These are phyloP conservation scores for Lates calcarifer DNA, from an alignment of 2,113 vertebrate genomes.

Conservation along the genomic window DNA sequence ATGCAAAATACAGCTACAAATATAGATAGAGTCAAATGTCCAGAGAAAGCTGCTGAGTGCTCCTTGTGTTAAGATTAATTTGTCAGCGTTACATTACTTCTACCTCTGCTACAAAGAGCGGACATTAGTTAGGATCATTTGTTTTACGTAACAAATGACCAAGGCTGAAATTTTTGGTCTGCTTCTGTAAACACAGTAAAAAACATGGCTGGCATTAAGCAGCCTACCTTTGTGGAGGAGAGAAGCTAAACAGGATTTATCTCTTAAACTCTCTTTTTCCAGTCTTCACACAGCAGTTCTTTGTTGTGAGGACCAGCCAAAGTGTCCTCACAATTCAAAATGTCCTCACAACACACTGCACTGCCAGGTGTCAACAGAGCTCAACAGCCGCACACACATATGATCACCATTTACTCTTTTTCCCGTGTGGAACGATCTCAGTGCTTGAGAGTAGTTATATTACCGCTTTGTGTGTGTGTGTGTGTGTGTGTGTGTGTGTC, in stretches of 20 bases:
- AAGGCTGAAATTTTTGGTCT: too few relatives aligned
- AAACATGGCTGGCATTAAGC: too few relatives aligned
- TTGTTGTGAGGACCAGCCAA: not conserved
- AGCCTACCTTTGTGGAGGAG: too few relatives aligned
- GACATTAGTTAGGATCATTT: not conserved
- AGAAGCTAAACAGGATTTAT: too few relatives aligned
- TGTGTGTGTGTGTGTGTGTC: conserved; percentile 33
- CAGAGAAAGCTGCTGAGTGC: not conserved
- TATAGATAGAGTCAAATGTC: too few relatives aligned
- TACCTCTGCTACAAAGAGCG: not conserved
- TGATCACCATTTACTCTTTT: conserved; percentile 28
- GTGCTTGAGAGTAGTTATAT: conserved; percentile 42
- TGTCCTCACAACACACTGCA: not conserved
- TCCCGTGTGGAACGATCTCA: conserved; percentile 20
- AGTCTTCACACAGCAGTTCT: not conserved
- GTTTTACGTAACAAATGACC: too few relatives aligned
- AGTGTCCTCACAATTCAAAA: too few relatives aligned
- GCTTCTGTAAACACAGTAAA: too few relatives aligned
- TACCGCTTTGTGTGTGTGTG: conserved; percentile 23
- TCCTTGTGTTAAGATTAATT: not conserved
- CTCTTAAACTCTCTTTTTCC: not conserved
- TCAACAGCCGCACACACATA: not conserved
- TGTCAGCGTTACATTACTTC: not conserved
- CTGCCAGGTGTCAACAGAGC: not conserved
- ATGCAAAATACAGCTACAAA: too few relatives aligned